Evolutionary conservation across 2,888 invertebrate genomes (phyloP).

Genomic region (Catotricha subobsoleta): DNA sequence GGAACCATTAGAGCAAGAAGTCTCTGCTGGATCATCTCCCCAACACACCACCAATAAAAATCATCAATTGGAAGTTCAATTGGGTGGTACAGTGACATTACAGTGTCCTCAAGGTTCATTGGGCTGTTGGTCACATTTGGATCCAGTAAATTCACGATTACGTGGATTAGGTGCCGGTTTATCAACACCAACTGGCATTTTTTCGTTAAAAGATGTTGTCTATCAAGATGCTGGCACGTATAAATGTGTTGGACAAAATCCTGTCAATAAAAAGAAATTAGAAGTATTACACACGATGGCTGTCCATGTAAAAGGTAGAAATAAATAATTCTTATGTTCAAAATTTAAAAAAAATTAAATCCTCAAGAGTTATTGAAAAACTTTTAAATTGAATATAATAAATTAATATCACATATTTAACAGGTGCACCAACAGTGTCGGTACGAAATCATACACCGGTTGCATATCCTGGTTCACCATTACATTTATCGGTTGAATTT

Average conservation of each 20-base stretch:
- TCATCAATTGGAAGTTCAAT: slow-evolving; percentile 61
- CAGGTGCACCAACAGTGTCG: slow-evolving; percentile 49
- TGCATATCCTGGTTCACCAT: slow-evolving; percentile 47
- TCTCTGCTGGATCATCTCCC: slow-evolving; percentile 33
- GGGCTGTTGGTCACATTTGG: slow-evolving; percentile 44
- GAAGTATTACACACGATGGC: slow-evolving; percentile 36
- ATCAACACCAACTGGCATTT: slow-evolving; percentile 36
- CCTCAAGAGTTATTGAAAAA: no score
- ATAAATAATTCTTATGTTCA: not conserved
- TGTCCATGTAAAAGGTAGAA: slow-evolving; percentile 37
- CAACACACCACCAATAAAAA: slow-evolving; percentile 29
- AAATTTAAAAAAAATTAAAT: no score
- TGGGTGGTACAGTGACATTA: slow-evolving; percentile 72
- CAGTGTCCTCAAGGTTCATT: slow-evolving; percentile 60
- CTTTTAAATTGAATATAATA: no score
- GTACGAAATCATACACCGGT: slow-evolving; percentile 46
- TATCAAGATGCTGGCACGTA: slow-evolving; percentile 64
- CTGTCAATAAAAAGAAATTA: slow-evolving; percentile 31
- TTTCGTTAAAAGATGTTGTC: slow-evolving; percentile 48
- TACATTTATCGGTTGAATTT: slow-evolving; percentile 52
- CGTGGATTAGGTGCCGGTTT: slow-evolving; percentile 39
- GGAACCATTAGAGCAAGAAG: slow-evolving; percentile 38
- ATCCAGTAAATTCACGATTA: slow-evolving; percentile 33
- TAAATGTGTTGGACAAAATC: slow-evolving; percentile 41
- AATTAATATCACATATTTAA: slow-evolving; percentile 18